Conservation (phyloP, 2,797 vertebrate genomes). For the Leptatherina wallacei region DNA sequence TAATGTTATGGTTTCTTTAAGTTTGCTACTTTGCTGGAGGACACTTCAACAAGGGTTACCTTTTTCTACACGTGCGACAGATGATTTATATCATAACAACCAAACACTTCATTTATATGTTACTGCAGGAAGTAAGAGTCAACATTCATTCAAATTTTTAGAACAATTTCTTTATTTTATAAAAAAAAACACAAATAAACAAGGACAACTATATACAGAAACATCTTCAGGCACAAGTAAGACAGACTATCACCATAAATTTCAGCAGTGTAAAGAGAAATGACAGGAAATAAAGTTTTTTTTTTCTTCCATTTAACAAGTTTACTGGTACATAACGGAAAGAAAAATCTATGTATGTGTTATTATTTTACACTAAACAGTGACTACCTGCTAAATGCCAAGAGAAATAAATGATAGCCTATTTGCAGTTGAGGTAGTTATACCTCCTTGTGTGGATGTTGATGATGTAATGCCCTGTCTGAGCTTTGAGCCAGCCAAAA, state of each 20-base stretch:
- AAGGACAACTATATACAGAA: constrained; percentile 47
- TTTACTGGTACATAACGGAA: constrained; percentile 46
- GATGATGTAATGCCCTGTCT: background rate
- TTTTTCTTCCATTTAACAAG: background rate
- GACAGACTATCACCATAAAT: constrained; percentile 24
- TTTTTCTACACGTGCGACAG: background rate
- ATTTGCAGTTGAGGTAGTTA: background rate
- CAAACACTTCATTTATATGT: background rate
- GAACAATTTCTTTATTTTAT: constrained; percentile 37
- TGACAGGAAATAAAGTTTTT: background rate
- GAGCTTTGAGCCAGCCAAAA: constrained; percentile 55
- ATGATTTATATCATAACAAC: background rate
- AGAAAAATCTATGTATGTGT: background rate
- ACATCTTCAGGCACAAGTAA: background rate
- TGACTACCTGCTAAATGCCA: background rate
- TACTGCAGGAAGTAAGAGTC: background rate
- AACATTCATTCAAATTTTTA: constrained; percentile 10
- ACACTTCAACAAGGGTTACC: background rate
- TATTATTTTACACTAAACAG: background rate
- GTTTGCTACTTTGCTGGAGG: background rate
- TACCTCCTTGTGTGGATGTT: background rate
- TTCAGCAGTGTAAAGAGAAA: background rate
- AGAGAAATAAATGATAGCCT: background rate
- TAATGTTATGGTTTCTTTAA: background rate
- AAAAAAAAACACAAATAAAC: constrained; percentile 45